phyloP scores from a whole-genome alignment of 2,888 invertebrate species.

The Lepetodrilus schrolli region DNA sequence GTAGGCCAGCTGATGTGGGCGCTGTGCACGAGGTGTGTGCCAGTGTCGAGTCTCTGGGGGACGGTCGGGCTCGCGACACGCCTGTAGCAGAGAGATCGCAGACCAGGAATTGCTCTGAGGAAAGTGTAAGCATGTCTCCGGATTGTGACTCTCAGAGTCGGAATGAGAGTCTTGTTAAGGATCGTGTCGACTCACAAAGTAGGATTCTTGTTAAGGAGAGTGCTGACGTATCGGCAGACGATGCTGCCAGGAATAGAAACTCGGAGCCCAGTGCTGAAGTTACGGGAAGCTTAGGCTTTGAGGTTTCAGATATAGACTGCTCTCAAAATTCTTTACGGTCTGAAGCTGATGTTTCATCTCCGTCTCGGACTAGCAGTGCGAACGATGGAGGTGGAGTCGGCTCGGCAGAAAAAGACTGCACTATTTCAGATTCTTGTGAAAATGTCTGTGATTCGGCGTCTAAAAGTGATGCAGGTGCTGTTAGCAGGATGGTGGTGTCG shows the following conservation, averaged over 20 bases:
- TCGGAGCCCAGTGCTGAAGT: neutral
- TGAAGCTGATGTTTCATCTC: neutral
- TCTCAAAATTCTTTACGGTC: neutral
- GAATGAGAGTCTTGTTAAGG: neutral
- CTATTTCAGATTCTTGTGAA: constrained; percentile 8
- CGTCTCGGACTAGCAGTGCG: neutral
- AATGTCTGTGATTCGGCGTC: constrained; percentile 27
- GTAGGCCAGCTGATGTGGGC: neutral
- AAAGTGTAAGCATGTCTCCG: neutral
- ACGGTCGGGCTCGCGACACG: no score
- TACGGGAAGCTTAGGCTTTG: neutral
- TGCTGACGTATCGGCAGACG: neutral
- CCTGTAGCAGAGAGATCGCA: no score
- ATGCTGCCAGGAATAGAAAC: no score
- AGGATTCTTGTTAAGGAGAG: no score
- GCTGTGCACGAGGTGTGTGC: neutral
- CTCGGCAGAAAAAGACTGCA: constrained; percentile 8
- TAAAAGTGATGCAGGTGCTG: neutral
- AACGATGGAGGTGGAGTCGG: neutral
- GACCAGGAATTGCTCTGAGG: no score
- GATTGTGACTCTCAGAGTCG: neutral
- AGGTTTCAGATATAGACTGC: neutral
- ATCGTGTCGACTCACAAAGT: no score
- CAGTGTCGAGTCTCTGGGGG: no score
- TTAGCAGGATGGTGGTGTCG: neutral